Conservation (phyloP, 2,113 vertebrate species). For the Gorsachius goisagi region DNA sequence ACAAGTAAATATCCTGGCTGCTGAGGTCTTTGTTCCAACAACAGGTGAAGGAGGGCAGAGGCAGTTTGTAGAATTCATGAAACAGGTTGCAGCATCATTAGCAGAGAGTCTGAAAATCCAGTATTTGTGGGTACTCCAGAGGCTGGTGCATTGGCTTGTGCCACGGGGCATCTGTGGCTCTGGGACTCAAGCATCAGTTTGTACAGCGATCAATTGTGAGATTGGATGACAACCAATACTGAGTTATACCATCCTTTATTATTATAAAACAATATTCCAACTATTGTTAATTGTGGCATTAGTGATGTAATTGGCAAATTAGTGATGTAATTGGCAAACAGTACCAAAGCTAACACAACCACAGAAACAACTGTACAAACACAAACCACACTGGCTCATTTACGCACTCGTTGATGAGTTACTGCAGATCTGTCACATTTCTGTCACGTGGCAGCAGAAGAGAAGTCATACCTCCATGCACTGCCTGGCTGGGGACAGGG, state of each 20-base stretch:
- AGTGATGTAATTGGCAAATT: background rate
- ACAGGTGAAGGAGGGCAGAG: background rate
- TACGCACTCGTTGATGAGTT: fast-evolving
- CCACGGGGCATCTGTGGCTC: background rate
- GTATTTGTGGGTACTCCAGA: background rate
- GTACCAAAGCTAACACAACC: background rate
- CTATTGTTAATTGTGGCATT: background rate
- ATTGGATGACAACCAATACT: background rate
- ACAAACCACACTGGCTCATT: background rate
- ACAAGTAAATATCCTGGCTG: background rate
- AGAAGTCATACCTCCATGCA: background rate
- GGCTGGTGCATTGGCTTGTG: background rate
- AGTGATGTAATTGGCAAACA: background rate
- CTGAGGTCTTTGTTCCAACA: background rate
- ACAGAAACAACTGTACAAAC: background rate
- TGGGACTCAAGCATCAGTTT: background rate
- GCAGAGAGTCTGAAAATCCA: background rate
- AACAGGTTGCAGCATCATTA: background rate
- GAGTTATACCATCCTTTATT: background rate
- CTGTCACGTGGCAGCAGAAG: background rate
- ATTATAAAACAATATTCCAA: background rate
- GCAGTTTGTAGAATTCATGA: background rate
- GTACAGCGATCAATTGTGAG: background rate
- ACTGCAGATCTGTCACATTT: background rate
- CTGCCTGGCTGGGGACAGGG: background rate